Conservation (phyloP, 2,113 vertebrate species). For the Equus przewalskii region DNA sequence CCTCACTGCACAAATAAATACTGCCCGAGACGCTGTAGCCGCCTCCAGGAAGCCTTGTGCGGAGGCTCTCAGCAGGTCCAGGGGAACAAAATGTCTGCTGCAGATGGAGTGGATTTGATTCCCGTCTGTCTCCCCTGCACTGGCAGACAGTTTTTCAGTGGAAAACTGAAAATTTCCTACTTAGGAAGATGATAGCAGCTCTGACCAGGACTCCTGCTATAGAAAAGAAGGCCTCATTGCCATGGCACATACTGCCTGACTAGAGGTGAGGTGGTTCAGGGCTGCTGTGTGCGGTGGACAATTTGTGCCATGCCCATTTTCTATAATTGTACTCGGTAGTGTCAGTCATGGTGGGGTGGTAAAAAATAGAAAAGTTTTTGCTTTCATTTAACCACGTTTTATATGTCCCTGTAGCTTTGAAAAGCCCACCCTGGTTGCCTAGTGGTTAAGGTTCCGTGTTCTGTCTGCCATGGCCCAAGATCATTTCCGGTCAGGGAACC, state of each 20-base stretch:
- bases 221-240: background rate
- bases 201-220: background rate
- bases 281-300: background rate
- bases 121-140: background rate
- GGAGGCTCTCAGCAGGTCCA: background rate
- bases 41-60: background rate
- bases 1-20: background rate
- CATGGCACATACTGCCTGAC: accelerated
- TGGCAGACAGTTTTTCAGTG: background rate
- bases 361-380: background rate
- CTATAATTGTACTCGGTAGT: background rate
- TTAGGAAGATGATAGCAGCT: background rate
- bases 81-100: background rate
- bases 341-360: background rate
- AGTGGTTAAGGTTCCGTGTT: too few species aligned
- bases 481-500: too few species aligned
- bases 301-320: background rate
- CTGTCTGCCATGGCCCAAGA: too few species aligned
- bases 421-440: background rate
- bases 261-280: background rate
- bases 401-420: background rate
- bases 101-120: background rate
- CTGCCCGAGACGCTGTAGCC: background rate
- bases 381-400: constrained; percentile 30
- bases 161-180: background rate